Evolutionary conservation across 2,797 vertebrate species (phyloP), one percentile per base, ranked within the genome.

Genomic region (Schizopygopsis malacanthus): DNA sequence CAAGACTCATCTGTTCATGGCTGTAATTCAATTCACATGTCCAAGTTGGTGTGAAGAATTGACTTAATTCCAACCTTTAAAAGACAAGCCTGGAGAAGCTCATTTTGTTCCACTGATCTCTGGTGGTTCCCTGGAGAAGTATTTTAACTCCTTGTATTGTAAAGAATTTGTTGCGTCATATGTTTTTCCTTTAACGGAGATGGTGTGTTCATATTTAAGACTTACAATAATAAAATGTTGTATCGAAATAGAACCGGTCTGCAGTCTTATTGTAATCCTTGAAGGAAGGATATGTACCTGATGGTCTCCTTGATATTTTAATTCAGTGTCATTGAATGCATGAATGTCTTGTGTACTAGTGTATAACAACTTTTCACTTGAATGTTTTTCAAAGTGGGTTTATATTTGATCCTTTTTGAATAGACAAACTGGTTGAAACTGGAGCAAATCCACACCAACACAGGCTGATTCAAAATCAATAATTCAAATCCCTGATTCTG

Each of bases 121-220:
- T 79, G 59, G 83, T 77, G 78, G 83, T 82, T 81, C 78, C 77
- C 18, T 18, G 83, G 78, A 88, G 85, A 87, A 86, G 83, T 89
- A 79, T 91, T 91, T 86, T 85, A 88, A 93, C 90, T 93, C 92
- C 91, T 89, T 93, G 91, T 93, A 92, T 91, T 95, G 94, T 95
- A 94, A 94, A 93, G 87, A 84, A 92, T 93, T 91, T 92, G 92
- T 93, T 93, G 92, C 90, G 92, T 93, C 91, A 92, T 93, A 91
- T 94, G 93, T 94, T 94, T 94, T 94, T 94, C 93, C 94, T 91
- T 95, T 94, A 93, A 95, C 93, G 92, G 93, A 91, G 92, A 93
- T 90, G 94, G 93, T 95, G 94, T 95, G 95, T 92, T 94, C 94
- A 94, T 95, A 95, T 95, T 95, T 95, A 95, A 96, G 93, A 94